These are phyloP conservation scores for Heteractis magnifica DNA, from an alignment of 92 coral and sea anemone species.

Conservation along the genomic window DNA sequence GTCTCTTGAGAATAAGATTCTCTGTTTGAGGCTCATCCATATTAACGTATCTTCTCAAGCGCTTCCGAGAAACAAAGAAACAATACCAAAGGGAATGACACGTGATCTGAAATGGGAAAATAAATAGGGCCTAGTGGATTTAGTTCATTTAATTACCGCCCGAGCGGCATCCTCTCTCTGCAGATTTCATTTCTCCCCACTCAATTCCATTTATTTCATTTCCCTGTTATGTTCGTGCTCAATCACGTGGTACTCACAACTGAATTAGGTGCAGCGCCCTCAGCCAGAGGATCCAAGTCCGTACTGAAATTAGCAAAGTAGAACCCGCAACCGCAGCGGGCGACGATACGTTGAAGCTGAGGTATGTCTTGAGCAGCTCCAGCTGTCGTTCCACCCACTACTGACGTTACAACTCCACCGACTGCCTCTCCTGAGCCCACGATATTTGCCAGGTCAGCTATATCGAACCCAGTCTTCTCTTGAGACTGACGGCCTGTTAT, in stretches of 20 bases:
- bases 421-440: slow-evolving; percentile 97
- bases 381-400: slow-evolving; percentile 59
- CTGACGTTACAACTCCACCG: slow-evolving; percentile 84
- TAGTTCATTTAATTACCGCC: too few species aligned
- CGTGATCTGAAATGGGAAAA: background rate
- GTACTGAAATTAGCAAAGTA: slow-evolving; percentile 85
- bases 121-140: too few species aligned
- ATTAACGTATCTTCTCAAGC: too few species aligned
- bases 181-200: too few species aligned
- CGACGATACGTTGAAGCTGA: slow-evolving; percentile 92
- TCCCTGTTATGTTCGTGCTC: background rate
- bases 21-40: too few species aligned
- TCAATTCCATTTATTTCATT: too few species aligned
- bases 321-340: slow-evolving; percentile 94
- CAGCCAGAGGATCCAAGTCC: slow-evolving; percentile 89
- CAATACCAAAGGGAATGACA: background rate
- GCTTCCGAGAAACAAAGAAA: too few species aligned
- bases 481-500: slow-evolving; percentile 79
- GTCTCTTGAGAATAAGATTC: too few species aligned
- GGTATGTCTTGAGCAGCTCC: slow-evolving; percentile 69
- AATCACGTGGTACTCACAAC: slow-evolving; percentile 63
- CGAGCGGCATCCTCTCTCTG: too few species aligned
- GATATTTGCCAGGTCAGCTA: slow-evolving; percentile 85
- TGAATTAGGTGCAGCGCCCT: slow-evolving; percentile 60
- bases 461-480: slow-evolving; percentile 76